Evolutionary conservation across 2,888 invertebrate species (phyloP).

Genomic region (Argyra leucocephala): DNA sequence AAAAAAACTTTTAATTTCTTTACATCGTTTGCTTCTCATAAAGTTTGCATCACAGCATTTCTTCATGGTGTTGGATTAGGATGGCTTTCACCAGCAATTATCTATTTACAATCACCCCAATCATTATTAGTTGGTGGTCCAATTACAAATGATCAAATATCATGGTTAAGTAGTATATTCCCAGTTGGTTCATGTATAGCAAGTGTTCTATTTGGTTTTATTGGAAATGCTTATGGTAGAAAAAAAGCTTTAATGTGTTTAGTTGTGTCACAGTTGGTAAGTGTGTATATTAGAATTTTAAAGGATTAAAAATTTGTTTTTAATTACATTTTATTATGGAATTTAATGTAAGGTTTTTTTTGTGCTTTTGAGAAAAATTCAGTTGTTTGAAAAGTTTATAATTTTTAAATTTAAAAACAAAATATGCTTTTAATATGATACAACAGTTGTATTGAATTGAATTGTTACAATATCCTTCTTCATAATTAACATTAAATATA

Average conservation of each 20-base stretch:
- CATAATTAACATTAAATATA: too few relatives aligned
- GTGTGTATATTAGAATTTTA: too few relatives aligned
- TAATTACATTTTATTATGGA: too few relatives aligned
- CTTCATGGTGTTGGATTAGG: slow-evolving; percentile 24
- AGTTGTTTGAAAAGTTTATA: too few relatives aligned
- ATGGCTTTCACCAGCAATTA: slow-evolving; percentile 23
- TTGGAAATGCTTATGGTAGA: slow-evolving; percentile 21
- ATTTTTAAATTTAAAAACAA: too few relatives aligned
- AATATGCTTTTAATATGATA: too few relatives aligned
- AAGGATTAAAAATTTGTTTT: too few relatives aligned
- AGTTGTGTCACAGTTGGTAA: slow-evolving; percentile 23
- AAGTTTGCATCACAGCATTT: slow-evolving; percentile 23
- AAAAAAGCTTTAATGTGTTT: slow-evolving; percentile 20
- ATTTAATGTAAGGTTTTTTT: too few relatives aligned
- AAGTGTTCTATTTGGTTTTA: slow-evolving; percentile 21
- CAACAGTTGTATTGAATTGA: too few relatives aligned
- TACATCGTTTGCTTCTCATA: not conserved
- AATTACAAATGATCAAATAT: slow-evolving; percentile 18
- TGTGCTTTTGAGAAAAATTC: too few relatives aligned
- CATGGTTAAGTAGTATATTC: slow-evolving; percentile 23
- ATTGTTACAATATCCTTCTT: too few relatives aligned
- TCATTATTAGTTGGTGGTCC: slow-evolving; percentile 20
- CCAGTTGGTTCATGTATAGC: slow-evolving; percentile 22
- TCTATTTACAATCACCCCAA: slow-evolving; percentile 19
- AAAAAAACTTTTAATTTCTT: too few relatives aligned